Evolutionary conservation across 2,797 vertebrate species (phyloP), one percentile per base, ranked within the genome.

Genomic region (Gila robusta): DNA sequence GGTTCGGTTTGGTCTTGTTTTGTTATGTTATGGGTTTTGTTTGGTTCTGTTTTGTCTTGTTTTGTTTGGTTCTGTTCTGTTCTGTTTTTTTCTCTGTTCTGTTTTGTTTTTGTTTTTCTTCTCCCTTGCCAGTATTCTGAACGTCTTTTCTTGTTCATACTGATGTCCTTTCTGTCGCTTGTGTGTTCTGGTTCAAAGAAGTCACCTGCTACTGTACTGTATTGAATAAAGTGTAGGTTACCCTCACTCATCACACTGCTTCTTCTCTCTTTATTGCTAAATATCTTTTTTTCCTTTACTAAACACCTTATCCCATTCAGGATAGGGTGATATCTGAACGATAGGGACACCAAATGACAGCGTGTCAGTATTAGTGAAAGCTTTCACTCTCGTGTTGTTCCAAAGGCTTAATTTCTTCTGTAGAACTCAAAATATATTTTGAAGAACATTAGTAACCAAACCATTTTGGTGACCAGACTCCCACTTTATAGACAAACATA

Each of bases 201-300:
- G 96, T 96, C 96, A 96, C 94, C 96, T 95, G 96, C 95, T 97
- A 96, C 96, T 97, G 96, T 97, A 96, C 96, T 96, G 96, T 96
- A 97, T 97, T 97, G 96, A 97, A 97, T 97, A 97, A 97, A 97
- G 95, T 94, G 95, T 97, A 97, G 96, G 95, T 95, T 97, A 97
- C 96, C 95, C 95, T 97, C 95, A 96, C 95, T 96, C 93, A 95
- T 93, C 93, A 8, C 26, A 23, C 37, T 52, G 32, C 44, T 56
- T 9, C 32, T 79, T 85, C 49, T 47, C 39, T 70, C 41, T 16
- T 37, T n/a, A 26, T 83, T 73, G 6, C 32, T 73, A 19, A 23
- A 26, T 72, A 2, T 32, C 35, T 79, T 26, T 3, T 14, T 41
- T 47, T 80, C 70, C 10, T 70, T 41, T 59, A 28, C 62, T 44